Conservation (phyloP, 2,113 vertebrate genomes). For the Meriones unguiculatus region DNA sequence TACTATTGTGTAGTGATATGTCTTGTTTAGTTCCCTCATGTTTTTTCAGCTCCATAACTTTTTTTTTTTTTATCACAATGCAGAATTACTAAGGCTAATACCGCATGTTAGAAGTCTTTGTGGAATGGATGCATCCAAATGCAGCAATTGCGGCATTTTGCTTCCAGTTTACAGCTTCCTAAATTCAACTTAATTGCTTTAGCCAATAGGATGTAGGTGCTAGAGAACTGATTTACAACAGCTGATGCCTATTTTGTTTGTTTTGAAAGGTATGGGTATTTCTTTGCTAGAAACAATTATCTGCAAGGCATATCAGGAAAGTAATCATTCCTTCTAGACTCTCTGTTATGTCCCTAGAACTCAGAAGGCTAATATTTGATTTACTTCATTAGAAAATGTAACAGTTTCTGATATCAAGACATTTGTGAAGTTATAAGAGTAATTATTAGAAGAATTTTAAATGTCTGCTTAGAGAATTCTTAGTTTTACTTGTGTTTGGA, state of each 20-base stretch:
- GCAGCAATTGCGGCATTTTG: background rate
- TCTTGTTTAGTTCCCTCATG: background rate
- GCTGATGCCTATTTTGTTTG: background rate
- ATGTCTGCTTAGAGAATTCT: slow-evolving; percentile 36
- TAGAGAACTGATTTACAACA: slow-evolving; percentile 15
- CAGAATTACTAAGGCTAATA: background rate
- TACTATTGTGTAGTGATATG: background rate
- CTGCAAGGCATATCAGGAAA: background rate
- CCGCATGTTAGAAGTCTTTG: background rate
- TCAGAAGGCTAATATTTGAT: slow-evolving; percentile 42
- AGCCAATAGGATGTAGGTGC: background rate
- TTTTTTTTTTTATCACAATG: background rate
- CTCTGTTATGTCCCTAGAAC: background rate
- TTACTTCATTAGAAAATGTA: slow-evolving; percentile 52
- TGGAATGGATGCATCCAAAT: background rate
- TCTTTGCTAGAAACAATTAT: background rate
- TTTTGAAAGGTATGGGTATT: background rate
- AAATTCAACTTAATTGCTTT: slow-evolving; percentile 42
- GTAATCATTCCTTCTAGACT: background rate
- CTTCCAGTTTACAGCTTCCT: background rate
- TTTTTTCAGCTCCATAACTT: background rate
- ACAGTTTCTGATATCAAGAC: slow-evolving; percentile 12
- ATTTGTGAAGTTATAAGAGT: slow-evolving; percentile 57
- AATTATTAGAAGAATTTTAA: slow-evolving; percentile 48
- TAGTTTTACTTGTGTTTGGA: slow-evolving; percentile 26